Base-by-base conservation (phyloP, 1,140 invertebrate species). In the Gryllus bimaculatus region DNA sequence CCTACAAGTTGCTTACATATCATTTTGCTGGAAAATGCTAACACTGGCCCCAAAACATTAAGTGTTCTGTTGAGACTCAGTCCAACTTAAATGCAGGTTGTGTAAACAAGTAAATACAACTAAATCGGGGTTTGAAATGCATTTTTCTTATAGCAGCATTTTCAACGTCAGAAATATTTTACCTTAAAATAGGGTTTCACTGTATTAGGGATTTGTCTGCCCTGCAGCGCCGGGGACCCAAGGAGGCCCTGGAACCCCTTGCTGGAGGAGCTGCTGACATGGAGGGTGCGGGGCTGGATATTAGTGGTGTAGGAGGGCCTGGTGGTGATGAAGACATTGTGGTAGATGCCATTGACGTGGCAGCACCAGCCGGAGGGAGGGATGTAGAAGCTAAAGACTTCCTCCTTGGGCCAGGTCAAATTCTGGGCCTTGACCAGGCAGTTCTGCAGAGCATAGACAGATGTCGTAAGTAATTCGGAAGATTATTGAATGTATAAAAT, bases 361-460 rank as follows among this genome's bases (percentile, higher is more conserved):
- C 87, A 39, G 87, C 86, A 13, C 87, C 87, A 0, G 87, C 85
- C 39, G 87, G 81, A 73, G 79, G 78, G 10, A 83, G 84, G 76
- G 83, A 83, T 21, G 85, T 83, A 82, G 84, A 85, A n/a, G 89
- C 89, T 81, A 84, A 89, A 81, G 90, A 92, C 81, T 92, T 92
- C 78, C 85, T 91, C 12, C 88, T 93, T 76, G 89, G 89, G 8
- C 91, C 91, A 2, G 93, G 93, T 21, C 93, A 95, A 84, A 89
- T 98, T 8, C 86, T 98, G 79, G 92, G 95, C 7, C 85, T 98
- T 39, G 96, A 98, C 87, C 93, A 96, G 83, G 96, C 96, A 4
- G 92, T 98, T 81, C 86, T 98, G 18, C 93, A 96, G 84, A 95
- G 95, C 83, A 97, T 98, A 80, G 96, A 97, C 82, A 90, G 93